Percentiles rank a stretch among this genome's conserved stretches.
Evolutionary conservation across 1,140 invertebrate species (phyloP).

Genomic region (Drosophila baimaii): DNA sequence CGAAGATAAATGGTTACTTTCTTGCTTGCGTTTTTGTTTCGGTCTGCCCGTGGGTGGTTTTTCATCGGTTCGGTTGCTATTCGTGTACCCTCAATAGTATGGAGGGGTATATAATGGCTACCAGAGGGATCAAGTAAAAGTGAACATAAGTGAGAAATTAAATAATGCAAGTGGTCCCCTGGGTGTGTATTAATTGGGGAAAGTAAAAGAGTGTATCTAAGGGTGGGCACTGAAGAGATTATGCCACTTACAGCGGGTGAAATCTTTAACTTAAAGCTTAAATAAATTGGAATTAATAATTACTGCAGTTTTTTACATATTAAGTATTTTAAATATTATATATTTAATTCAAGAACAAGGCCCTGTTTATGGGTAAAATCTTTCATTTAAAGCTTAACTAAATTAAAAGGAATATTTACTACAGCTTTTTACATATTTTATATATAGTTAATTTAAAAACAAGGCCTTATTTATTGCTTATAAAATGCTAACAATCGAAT

Average conservation of each 20-base stretch:
- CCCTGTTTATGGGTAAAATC: too few relatives aligned
- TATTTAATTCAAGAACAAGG: too few relatives aligned
- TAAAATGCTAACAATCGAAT: too few relatives aligned
- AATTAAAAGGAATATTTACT: not conserved
- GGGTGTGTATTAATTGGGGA: not conserved
- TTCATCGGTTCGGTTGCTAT: constrained; percentile 23
- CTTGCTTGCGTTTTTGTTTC: constrained; percentile 20
- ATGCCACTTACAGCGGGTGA: too few relatives aligned
- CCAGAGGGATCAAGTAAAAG: not conserved
- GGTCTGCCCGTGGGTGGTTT: constrained; percentile 14
- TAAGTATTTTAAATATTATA: too few relatives aligned
- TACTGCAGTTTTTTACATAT: too few relatives aligned
- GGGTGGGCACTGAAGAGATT: too few relatives aligned
- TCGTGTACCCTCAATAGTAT: constrained; percentile 8
- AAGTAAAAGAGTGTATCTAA: not conserved
- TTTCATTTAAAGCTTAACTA: not conserved
- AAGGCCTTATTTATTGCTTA: rapidly evolving
- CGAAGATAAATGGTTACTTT: constrained; percentile 76
- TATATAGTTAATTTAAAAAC: too few relatives aligned
- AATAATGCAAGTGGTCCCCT: constrained; percentile 3
- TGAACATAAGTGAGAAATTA: constrained; percentile 7
- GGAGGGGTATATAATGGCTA: not conserved
- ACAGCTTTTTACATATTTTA: not conserved
- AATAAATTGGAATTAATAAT: too few relatives aligned
- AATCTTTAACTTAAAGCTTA: too few relatives aligned